Conservation (phyloP, 2,888 invertebrate species). For the Dasypolia templi region DNA sequence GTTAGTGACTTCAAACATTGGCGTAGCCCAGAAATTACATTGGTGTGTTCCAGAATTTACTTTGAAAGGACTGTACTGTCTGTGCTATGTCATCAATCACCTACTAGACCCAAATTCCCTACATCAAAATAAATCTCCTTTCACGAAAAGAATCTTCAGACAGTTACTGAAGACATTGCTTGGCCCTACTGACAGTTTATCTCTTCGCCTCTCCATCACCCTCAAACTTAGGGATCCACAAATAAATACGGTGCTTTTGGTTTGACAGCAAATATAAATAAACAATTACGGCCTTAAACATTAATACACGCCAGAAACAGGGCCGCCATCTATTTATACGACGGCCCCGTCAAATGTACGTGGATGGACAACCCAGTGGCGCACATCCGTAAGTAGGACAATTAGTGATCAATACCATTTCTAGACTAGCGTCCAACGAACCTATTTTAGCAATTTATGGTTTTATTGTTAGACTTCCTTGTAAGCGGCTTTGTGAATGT, state of each 20-base stretch:
- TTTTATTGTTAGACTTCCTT: slow-evolving; percentile 3
- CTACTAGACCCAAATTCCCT: neutral
- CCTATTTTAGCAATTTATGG: slow-evolving; percentile 8
- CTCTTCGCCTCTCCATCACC: slow-evolving; percentile 40
- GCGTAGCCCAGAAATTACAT: neutral
- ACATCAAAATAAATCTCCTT: neutral
- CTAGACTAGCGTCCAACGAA: slow-evolving; percentile 23
- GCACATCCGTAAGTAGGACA: slow-evolving; percentile 64
- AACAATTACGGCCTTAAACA: slow-evolving; percentile 64
- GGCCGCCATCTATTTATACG: slow-evolving; percentile 63
- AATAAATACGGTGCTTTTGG: slow-evolving; percentile 54
- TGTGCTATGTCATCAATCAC: neutral
- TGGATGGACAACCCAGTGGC: slow-evolving; percentile 48
- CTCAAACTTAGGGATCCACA: slow-evolving; percentile 51
- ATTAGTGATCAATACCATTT: slow-evolving; percentile 62
- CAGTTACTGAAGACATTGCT: slow-evolving; percentile 36
- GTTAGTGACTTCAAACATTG: neutral
- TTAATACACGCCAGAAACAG: slow-evolving; percentile 61
- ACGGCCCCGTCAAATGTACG: slow-evolving; percentile 54
- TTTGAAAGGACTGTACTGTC: neutral
- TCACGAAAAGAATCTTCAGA: slow-evolving; percentile 15
- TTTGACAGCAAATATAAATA: slow-evolving; percentile 64
- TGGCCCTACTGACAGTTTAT: slow-evolving; percentile 24
- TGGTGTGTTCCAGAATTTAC: no score
- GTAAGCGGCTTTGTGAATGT: neutral